Base-by-base conservation (phyloP, 2,113 vertebrate genomes). In the Trachemys scripta region DNA sequence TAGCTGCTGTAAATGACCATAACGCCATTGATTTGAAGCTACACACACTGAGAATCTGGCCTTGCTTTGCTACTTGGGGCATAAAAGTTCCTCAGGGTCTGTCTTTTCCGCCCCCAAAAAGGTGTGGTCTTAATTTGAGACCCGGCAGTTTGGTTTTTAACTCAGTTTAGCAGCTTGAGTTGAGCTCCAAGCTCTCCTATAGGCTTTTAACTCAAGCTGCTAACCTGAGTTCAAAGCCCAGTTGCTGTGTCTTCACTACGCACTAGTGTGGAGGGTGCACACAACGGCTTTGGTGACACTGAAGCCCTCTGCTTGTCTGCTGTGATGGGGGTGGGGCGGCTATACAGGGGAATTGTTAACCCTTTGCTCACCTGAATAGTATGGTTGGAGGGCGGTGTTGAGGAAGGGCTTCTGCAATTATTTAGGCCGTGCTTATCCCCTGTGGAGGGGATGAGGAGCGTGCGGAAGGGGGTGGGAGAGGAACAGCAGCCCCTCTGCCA, bases 321-420 rank as follows among this genome's bases (percentile, higher is more conserved):
- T 87, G 82, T 29, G 0, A 53, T 11, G 51, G 10, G 24, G 84
- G 84, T 85, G 65, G 31, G 9, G 5, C 10, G 1, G 47, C 53
- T 90, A 59, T 25, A 0, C 2, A 8, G 42, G 25, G n/a, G 25
- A 82, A 19, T 6, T 22, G 5, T 0, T 45, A 3, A 0, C 2
- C 2, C 59, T 90, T 62, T 27, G 10, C 9, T 31, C 87, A 12
- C 5, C 1, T 42, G 42, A 42, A 42, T 42, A 42, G 42, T 42
- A 4, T 42, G 42, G 42, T 42, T 45, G 3, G 13, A 17, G 10
- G 0, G 10, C 88, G 29, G 56, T 72, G 49, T 11, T 9, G 49
- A 82, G 69, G 80, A 92, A 56, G 89, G 7, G 22, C 57, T 92
- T 88, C 8, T 53, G 20, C 17, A 7, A 24, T 56, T 17, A 38